Evolutionary conservation across 2,888 invertebrate species (phyloP).

Genomic region (Crematogaster levior): DNA sequence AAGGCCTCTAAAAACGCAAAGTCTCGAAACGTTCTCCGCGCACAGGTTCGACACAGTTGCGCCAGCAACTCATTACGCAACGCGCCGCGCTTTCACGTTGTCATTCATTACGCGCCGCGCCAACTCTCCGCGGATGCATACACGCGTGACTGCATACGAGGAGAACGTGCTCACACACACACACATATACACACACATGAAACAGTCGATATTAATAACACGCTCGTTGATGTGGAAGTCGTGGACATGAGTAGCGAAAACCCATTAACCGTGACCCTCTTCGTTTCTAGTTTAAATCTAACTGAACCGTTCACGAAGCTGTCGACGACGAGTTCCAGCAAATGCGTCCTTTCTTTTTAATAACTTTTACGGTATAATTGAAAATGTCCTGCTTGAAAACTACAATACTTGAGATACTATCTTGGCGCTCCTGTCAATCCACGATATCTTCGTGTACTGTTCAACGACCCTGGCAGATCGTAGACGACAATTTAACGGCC

Average conservation of each 20-base stretch:
- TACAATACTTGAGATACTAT: neutral
- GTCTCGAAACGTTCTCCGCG: constrained; percentile 39
- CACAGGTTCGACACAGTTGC: constrained; percentile 35
- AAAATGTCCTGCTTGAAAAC: neutral
- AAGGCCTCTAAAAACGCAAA: neutral
- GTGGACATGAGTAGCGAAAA: constrained; percentile 55
- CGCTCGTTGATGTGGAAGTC: constrained; percentile 39
- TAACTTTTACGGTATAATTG: neutral
- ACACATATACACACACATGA: neutral
- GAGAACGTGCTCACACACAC: neutral
- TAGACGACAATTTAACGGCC: too few relatives aligned
- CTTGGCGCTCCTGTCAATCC: neutral
- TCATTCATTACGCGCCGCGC: constrained; percentile 70
- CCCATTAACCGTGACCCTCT: constrained; percentile 67
- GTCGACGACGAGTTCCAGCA: neutral
- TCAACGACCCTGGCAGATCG: neutral
- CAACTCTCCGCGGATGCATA: constrained; percentile 32
- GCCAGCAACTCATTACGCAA: constrained; percentile 69
- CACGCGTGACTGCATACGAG: constrained; percentile 5
- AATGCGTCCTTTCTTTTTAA: neutral
- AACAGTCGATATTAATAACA: constrained; percentile 62
- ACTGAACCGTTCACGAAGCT: neutral
- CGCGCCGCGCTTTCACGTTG: constrained; percentile 72
- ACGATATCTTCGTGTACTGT: neutral
- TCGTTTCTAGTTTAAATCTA: constrained; percentile 47